Evolutionary conservation across 2,113 vertebrate species (phyloP), one percentile per base, ranked within the genome.

Genomic region (Brachyhypopomus occidentalis): DNA sequence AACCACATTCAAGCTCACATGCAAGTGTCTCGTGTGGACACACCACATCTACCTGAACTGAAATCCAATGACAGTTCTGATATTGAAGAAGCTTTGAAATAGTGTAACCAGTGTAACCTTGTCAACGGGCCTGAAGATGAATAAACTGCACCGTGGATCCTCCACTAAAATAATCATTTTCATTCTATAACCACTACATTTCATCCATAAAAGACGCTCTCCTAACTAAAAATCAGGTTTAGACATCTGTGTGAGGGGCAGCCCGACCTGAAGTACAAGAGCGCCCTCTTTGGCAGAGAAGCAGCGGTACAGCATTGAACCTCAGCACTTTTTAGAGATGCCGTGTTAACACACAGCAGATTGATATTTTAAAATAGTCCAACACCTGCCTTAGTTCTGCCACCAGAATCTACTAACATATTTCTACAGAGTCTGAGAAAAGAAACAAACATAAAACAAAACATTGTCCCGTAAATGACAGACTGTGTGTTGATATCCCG

Each of bases 281-380:
- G 79, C 38, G 60, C 77, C 76, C 59, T 66, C 82, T 76, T 34
- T 84, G 75, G 79, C 77, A 60, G 27, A 70, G 19, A 59, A 38
- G 22, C 60, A 5, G 66, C 2, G 69, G 62, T 70, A 82, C 83
- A 55, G 19, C 56, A 14, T 20, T 19, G n/a, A 27, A 11, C 59
- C 17, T 14, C 17, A 81, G 60, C 41, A 45, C 63, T 77, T 55
- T 63, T 58, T n/a, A 34, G n/a, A 72, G 27, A 58, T 83, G 72
- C 36, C 55, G 70, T 48, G 27, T 70, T 70, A 81, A 45, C 59
- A 52, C 62, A 69, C 25, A 72, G 72, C 38, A 52, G 2, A 25
- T 66, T 77, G 38, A 45, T 52, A 55, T 25, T 81, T 79, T 76
- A 76, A 85, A 78, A 82, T 78, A 79, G 71, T 71, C 34, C 72